Evolutionary conservation across 1,140 invertebrate genomes (phyloP), one percentile per base, ranked within the genome.

Genomic region (Lepidurus arcticus): DNA sequence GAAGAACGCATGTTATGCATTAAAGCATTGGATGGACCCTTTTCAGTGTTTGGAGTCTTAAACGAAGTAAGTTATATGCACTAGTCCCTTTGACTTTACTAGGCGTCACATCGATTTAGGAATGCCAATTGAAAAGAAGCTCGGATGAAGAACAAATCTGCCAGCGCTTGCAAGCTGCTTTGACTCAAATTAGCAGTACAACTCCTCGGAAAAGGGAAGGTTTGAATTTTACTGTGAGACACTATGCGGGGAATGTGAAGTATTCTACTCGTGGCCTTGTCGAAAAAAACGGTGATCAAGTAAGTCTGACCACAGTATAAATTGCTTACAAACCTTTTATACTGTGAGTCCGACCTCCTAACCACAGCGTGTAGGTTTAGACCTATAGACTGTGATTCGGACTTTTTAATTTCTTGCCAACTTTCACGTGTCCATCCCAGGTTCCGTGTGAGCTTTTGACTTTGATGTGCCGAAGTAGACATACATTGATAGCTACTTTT

Each of bases 121-220:
- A 83, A 76, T 84, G 83, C 80, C 80, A 83, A 34, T 76, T 84
- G 16, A 83, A 83, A 73, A 79, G 82, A 24, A 79, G 76, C 21
- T 78, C 79, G 16, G 78, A 89, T 82, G 88, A 89, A 82, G 87
- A 88, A 79, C 88, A 88, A 84, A 65, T 65, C 53, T 65, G 53
- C 53, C 53, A 65, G 16, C 53, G 53, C 8, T 21, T 65, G 16
- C 53, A 65, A 65, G 53, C 53, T 7, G 53, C 53, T 21, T 65
- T 65, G n/a, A 16, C 53, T 21, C 53, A 65, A 21, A 65, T 7
- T 16, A 65, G 53, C 13, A 78, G 74, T 73, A 34, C 53, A 26
- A 44, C 73, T 10, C 26, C 53, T 47, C 42, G 73, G 53, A 65
- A 65, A 16, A 65, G 74, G 6, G 76, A 80, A 45, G 80, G 77